Percentiles rank a stretch among this genome's conserved stretches.
These are phyloP conservation scores for Drosophila prosaltans DNA, from an alignment of 1,140 invertebrate species.

Conservation along the genomic window DNA sequence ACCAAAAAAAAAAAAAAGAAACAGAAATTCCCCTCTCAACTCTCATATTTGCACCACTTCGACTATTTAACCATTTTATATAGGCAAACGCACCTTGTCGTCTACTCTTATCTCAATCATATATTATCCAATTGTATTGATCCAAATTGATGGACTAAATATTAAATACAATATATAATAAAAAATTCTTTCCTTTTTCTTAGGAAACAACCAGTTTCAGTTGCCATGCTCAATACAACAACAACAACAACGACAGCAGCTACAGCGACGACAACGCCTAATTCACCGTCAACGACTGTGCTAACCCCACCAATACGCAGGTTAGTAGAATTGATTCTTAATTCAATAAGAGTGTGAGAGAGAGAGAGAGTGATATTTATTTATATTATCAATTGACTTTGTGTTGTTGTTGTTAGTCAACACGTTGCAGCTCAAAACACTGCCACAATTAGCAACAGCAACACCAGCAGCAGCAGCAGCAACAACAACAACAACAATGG, in stretches of 20 bases:
- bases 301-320: conserved; percentile 78
- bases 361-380: neutral
- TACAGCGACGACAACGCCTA: conserved; percentile 58
- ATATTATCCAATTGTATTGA: no score
- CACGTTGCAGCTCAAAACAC: conserved; percentile 77
- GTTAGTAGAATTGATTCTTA: conserved; percentile 30
- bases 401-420: conserved; percentile 50
- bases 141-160: no score
- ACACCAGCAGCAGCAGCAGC: neutral
- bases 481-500: conserved; percentile 43
- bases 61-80: conserved; percentile 52
- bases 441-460: conserved; percentile 12
- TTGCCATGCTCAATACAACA: conserved; percentile 55
- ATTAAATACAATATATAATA: neutral
- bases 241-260: conserved; percentile 57
- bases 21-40: conserved; percentile 20
- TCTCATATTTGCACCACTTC: conserved; percentile 67
- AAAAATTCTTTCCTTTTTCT: conserved; percentile 2
- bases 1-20: neutral
- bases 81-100: conserved; percentile 75
- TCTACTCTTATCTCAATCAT: conserved; percentile 34
- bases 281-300: conserved; percentile 66
- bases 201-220: conserved; percentile 65
- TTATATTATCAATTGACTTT: neutral
- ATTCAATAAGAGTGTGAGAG: conserved; percentile 8